Conservation (phyloP, 1,140 invertebrate species). For the Acyrthosiphon pisum region DNA sequence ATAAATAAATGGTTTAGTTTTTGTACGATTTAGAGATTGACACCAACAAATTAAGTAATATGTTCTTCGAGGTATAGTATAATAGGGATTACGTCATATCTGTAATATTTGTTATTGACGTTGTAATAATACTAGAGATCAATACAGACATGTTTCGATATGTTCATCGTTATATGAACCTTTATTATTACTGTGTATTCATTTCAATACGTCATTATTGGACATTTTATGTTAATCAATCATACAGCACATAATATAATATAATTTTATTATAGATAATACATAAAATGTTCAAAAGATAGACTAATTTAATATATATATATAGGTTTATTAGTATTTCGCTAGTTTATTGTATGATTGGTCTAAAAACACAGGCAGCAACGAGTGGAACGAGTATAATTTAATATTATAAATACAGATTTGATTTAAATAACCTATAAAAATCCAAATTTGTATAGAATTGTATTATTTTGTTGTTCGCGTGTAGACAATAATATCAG, state of each 20-base stretch:
- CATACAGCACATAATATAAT: background rate
- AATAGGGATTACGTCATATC: background rate
- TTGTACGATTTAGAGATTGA: background rate
- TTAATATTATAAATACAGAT: too few relatives aligned
- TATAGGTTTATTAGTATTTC: background rate
- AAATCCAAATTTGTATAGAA: background rate
- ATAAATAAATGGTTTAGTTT: background rate
- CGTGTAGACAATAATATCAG: background rate
- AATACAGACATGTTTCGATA: background rate
- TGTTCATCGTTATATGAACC: background rate
- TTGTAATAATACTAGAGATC: background rate
- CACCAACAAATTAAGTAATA: background rate
- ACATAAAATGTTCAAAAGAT: background rate
- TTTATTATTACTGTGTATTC: background rate
- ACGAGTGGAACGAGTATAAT: background rate
- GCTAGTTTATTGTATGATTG: background rate
- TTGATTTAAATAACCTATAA: background rate
- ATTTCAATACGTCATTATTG: background rate
- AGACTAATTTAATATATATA: background rate
- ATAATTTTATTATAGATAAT: background rate
- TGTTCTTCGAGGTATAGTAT: background rate
- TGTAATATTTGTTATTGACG: background rate
- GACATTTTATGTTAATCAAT: background rate
- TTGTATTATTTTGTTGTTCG: background rate
- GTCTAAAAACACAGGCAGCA: background rate